phyloP scores from a whole-genome alignment of 2,113 vertebrate genomes.

The Heterochromis multidens region DNA sequence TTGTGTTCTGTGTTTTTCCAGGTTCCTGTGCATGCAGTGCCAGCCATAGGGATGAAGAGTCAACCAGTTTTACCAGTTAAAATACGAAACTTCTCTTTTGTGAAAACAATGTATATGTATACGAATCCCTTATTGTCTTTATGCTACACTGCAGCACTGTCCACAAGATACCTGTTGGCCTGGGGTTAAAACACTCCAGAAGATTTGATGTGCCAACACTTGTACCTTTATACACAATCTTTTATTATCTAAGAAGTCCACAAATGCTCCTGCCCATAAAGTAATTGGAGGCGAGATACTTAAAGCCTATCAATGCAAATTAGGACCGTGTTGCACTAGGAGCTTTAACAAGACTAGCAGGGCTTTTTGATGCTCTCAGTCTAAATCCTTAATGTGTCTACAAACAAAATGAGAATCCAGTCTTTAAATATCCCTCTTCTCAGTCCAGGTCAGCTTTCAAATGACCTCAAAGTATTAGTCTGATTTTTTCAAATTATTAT shows the following conservation, averaged over 20 bases:
- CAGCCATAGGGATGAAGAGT: not conserved
- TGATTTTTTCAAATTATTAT: not conserved
- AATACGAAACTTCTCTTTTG: not conserved
- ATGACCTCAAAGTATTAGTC: not conserved
- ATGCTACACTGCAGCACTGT: not conserved
- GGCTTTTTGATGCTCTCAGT: slow-evolving; percentile 28
- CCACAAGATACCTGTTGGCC: not conserved
- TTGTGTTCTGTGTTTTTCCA: not conserved
- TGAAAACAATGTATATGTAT: not conserved
- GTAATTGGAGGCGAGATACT: not conserved
- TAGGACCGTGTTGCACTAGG: not conserved
- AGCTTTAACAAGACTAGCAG: slow-evolving; percentile 50
- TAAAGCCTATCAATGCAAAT: slow-evolving; percentile 27
- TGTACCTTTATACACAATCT: not conserved
- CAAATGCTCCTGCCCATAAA: not conserved
- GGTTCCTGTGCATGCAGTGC: not conserved
- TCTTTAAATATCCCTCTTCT: not conserved
- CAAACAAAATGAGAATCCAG: slow-evolving; percentile 15
- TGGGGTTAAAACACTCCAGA: not conserved
- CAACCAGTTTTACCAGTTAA: not conserved
- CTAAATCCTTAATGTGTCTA: slow-evolving; percentile 46
- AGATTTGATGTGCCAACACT: not conserved
- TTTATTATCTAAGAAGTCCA: not conserved
- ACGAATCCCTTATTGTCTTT: too few species aligned
- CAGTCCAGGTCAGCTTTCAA: not conserved